Evolutionary conservation across 1,140 invertebrate genomes (phyloP).

Genomic region (Bombus affinis): DNA sequence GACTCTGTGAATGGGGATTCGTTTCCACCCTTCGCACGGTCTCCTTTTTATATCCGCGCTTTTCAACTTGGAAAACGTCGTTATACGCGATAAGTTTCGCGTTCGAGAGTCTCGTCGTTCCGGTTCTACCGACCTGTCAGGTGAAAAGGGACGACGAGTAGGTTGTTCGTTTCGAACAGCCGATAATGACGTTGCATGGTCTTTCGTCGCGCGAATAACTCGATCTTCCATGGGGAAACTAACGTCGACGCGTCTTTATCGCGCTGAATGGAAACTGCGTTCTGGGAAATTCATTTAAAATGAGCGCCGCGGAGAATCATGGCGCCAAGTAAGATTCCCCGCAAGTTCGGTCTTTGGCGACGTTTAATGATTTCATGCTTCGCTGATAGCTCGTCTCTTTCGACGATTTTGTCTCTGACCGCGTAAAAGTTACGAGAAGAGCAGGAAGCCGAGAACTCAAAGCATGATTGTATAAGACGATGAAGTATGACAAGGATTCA

Average conservation of each 20-base stretch:
- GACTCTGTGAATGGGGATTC: background rate
- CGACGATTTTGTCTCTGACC: background rate
- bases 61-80: constrained; percentile 42
- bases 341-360: background rate
- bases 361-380: constrained; percentile 12
- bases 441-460: background rate
- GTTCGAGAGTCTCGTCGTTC: constrained; percentile 36
- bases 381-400: background rate
- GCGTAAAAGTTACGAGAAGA: background rate
- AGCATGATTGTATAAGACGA: background rate
- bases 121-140: constrained; percentile 37
- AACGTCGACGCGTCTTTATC: background rate
- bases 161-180: constrained; percentile 11
- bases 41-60: constrained; percentile 31
- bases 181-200: constrained; percentile 24
- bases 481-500: background rate
- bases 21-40: background rate
- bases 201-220: constrained; percentile 36
- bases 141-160: constrained; percentile 15
- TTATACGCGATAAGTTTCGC: constrained; percentile 24
- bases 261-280: background rate
- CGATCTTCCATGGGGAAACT: background rate
- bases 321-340: background rate
- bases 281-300: constrained; percentile 31
- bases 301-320: background rate